Evolutionary conservation across 1,140 invertebrate genomes (phyloP), one percentile per base, ranked within the genome.

Genomic region (Grapholita molesta): DNA sequence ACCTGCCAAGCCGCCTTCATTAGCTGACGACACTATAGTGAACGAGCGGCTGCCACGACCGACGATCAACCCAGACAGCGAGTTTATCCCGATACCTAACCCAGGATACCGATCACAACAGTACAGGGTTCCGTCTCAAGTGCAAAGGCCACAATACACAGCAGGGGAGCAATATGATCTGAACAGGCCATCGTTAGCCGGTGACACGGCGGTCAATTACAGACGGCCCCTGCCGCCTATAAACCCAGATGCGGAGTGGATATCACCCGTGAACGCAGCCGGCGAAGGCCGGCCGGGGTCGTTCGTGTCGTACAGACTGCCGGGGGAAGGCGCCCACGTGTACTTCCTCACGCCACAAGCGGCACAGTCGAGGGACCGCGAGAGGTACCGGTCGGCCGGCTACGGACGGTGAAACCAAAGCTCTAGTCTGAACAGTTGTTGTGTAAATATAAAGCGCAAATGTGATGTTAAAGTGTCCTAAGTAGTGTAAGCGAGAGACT

Each of bases 301-400:
- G 11, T 94, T 94, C 71, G 94, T 95, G 69, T 94, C 94, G 0
- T 96, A 96, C 80, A 87, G 94, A 70, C 82, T 96, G 25, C 95
- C 95, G 0, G 95, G 95, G 0, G 93, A 93, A 35, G 94, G 93
- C 0, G 95, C 95, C 0, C 95, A 96, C 86, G 95, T 96, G 78
- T 96, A 96, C 82, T 96, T 96, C 90, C 84, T 96, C 35, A 95
- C 95, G 38, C 95, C 95, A 1, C 95, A 95, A 78, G 91, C 94
- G 3, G 91, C 95, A 6, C 94, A 95, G 75, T 86, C 93, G 2
- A 83, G 92, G 25, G 91, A 76, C 64, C 75, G 88, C 74, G 70
- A 89, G 80, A 73, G 92, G 77, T 83, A 88, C 89, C 72, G 93
- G 80, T 69, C 85, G 82, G 78, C 77, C 80, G 76, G 91, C 78